A percentile compares a stretch with the other conserved stretches of the same genome.
Evolutionary conservation across 1,140 invertebrate genomes (phyloP).

Genomic region (Phthorimaea operculella): DNA sequence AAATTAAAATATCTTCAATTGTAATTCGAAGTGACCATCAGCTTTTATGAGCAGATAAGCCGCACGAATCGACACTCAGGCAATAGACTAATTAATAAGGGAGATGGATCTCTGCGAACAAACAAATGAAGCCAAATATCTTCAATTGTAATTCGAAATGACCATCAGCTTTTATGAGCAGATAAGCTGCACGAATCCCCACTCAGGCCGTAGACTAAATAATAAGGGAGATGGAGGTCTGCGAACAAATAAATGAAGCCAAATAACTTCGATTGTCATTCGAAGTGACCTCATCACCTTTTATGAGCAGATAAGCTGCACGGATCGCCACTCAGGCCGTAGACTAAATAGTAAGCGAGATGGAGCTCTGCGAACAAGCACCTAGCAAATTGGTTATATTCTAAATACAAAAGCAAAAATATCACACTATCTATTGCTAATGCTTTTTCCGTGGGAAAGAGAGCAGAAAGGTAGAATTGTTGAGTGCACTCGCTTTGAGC

Average conservation of each 20-base stretch:
- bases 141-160: conserved; percentile 23
- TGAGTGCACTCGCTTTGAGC: too few species aligned
- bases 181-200: conserved; percentile 15
- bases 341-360: too few species aligned
- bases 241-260: too few species aligned
- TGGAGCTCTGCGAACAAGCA: too few species aligned
- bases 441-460: too few species aligned
- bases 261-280: conserved; percentile 19
- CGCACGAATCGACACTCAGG: conserved; percentile 9
- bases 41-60: conserved; percentile 23
- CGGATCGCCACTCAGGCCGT: conserved; percentile 8
- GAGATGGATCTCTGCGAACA: too few species aligned
- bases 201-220: not conserved
- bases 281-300: conserved; percentile 21
- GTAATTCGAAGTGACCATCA: conserved; percentile 25
- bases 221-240: too few species aligned
- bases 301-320: conserved; percentile 20
- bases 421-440: too few species aligned
- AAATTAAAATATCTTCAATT: conserved; percentile 10
- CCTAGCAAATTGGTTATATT: too few species aligned
- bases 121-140: not conserved
- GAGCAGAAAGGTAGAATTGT: too few species aligned
- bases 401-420: too few species aligned
- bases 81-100: too few species aligned
- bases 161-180: conserved; percentile 22